Conservation (phyloP, 2,797 vertebrate species). For the Mormyrops boulengeri region DNA sequence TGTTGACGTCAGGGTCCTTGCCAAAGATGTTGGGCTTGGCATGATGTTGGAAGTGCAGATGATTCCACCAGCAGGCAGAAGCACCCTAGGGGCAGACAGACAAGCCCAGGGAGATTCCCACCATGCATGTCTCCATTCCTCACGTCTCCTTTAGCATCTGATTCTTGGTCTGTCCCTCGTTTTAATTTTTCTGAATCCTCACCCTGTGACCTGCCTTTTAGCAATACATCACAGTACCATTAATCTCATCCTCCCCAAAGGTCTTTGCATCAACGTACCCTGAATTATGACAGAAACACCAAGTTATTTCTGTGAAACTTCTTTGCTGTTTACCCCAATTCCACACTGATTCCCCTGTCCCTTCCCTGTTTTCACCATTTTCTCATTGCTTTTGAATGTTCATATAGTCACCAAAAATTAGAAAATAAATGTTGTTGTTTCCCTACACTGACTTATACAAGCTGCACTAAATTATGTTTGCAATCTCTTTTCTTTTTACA, state of each 20-base stretch:
- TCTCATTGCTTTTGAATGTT: neutral
- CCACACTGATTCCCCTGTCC: neutral
- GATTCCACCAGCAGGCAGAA: slow-evolving; percentile 75
- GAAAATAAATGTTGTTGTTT: neutral
- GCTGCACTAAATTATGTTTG: neutral
- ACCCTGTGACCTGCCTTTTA: neutral
- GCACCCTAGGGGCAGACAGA: slow-evolving; percentile 53
- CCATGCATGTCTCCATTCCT: neutral
- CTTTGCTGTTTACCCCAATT: neutral
- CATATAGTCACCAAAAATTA: neutral
- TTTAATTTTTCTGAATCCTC: neutral
- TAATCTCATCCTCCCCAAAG: neutral
- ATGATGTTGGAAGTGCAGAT: slow-evolving; percentile 72
- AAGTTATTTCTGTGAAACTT: neutral
- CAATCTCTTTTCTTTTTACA: neutral
- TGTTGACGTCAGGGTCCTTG: slow-evolving; percentile 71
- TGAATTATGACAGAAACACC: neutral
- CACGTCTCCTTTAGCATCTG: neutral
- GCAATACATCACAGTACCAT: neutral
- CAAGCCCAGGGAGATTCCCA: neutral
- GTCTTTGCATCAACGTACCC: neutral
- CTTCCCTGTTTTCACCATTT: neutral
- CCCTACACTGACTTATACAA: neutral
- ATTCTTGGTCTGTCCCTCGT: neutral
- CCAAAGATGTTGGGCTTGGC: slow-evolving; percentile 73